Conservation (phyloP, 2,113 vertebrate species). For the Picathartes gymnocephalus region DNA sequence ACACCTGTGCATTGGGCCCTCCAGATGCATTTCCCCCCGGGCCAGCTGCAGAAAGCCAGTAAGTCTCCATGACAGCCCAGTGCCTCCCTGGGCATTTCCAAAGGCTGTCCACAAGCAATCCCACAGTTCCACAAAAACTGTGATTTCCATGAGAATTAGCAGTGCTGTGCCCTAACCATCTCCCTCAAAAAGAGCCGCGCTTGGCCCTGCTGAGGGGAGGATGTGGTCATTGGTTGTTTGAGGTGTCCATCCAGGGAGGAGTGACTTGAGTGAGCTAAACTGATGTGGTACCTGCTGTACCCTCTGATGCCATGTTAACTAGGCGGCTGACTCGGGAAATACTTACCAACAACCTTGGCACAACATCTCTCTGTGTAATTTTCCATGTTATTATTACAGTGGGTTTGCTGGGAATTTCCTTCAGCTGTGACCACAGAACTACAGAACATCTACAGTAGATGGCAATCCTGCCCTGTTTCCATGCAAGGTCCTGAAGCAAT, state of each 20-base stretch:
- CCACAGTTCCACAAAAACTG: neutral
- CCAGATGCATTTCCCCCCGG: neutral
- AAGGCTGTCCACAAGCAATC: neutral
- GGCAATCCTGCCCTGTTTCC: neutral
- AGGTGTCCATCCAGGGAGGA: neutral
- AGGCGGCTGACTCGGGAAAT: neutral
- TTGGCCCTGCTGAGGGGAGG: neutral
- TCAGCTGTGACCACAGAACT: neutral
- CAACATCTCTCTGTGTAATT: neutral
- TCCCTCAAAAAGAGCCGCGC: accelerated
- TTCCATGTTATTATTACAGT: neutral
- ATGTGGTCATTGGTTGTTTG: neutral
- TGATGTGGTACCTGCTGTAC: neutral
- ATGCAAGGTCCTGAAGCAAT: neutral
- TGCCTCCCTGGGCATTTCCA: neutral
- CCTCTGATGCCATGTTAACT: neutral
- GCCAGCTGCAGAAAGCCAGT: neutral
- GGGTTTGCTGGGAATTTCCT: neutral
- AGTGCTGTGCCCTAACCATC: neutral
- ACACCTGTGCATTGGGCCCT: accelerated
- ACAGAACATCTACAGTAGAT: neutral
- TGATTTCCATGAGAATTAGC: neutral
- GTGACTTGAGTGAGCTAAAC: neutral
- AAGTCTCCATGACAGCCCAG: neutral
- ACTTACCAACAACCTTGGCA: neutral